A percentile compares a stretch with the other conserved stretches of the same genome.
Evolutionary conservation across 2,113 vertebrate species (phyloP).

Genomic region (Corythaixoides concolor): DNA sequence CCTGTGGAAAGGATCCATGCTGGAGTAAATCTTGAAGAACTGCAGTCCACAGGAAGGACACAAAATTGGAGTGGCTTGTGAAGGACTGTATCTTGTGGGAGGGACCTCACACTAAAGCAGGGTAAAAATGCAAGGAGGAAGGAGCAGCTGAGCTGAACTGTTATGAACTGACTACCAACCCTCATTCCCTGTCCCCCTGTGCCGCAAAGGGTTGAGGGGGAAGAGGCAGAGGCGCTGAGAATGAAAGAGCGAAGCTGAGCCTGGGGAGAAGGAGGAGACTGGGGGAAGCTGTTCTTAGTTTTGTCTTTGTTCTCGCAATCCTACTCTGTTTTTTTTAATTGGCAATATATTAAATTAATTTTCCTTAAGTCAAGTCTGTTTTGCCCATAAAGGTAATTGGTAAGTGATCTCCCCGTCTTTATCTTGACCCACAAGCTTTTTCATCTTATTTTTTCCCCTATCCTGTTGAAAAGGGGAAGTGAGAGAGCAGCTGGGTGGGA

Average conservation of each 20-base stretch:
- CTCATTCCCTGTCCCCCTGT: background rate
- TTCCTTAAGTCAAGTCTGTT: background rate
- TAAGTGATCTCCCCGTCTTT: background rate
- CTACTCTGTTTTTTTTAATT: background rate
- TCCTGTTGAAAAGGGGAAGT: background rate
- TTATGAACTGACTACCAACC: background rate
- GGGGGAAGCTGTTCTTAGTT: background rate
- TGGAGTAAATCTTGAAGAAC: background rate
- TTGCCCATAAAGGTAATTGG: background rate
- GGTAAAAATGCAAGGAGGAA: background rate
- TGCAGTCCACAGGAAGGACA: background rate
- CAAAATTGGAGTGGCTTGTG: rapidly evolving
- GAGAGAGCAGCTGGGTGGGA: background rate
- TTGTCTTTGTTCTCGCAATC: background rate
- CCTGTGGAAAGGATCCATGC: background rate
- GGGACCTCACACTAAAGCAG: background rate
- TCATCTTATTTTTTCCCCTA: background rate
- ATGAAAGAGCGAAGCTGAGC: background rate
- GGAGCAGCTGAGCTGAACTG: background rate
- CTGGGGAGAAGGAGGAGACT: background rate
- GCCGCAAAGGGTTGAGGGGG: rapidly evolving
- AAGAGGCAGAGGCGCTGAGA: background rate
- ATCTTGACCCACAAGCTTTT: background rate
- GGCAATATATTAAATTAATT: background rate
- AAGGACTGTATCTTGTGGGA: background rate